phyloP scores from a whole-genome alignment of 2,113 vertebrate genomes.

The Microcebus lehilahytsara region DNA sequence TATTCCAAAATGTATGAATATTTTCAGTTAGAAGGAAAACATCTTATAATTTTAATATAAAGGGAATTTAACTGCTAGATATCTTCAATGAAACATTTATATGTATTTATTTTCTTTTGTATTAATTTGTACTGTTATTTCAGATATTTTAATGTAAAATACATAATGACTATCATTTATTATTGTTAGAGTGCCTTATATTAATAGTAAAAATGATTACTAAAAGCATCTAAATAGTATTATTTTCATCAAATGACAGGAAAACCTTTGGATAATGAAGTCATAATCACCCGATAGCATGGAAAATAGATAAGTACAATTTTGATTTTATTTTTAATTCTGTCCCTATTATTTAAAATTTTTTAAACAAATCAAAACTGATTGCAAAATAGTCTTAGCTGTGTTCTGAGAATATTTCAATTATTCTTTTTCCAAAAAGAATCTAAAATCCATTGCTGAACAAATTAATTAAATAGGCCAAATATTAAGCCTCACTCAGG shows the following conservation, averaged over 20 bases:
- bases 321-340: background rate
- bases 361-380: constrained; percentile 25
- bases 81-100: background rate
- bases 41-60: background rate
- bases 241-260: background rate
- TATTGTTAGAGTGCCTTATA: background rate
- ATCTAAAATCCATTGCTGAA: constrained; percentile 42
- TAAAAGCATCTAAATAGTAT: background rate
- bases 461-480: constrained; percentile 59
- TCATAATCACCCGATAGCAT: background rate
- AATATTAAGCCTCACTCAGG: constrained; percentile 36
- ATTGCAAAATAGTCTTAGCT: background rate
- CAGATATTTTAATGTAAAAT: background rate
- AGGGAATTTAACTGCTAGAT: background rate
- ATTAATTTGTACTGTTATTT: background rate
- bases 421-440: constrained; percentile 28
- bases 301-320: background rate
- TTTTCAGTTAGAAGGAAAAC: constrained; percentile 24
- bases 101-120: background rate
- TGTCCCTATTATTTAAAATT: background rate
- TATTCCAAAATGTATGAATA: constrained; percentile 7
- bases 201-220: constrained; percentile 46
- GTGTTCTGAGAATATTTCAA: background rate
- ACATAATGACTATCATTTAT: background rate
- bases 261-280: background rate